Percentiles rank a stretch among this genome's conserved stretches.
Evolutionary conservation across 2,888 invertebrate genomes (phyloP).

Genomic region (Tetragonula carbonaria): DNA sequence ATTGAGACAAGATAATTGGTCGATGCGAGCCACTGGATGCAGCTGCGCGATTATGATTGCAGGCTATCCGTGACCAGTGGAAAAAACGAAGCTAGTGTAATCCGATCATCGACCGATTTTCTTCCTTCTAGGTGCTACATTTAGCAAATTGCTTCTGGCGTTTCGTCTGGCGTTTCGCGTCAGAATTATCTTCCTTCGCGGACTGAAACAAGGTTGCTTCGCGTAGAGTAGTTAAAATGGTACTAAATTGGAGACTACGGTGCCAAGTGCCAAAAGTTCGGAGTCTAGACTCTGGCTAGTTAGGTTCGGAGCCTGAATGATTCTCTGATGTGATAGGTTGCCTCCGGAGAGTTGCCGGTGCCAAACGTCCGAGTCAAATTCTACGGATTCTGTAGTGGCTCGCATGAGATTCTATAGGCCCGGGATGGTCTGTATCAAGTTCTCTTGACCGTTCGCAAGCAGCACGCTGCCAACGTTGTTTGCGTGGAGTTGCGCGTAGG

Average conservation of each 20-base stretch:
- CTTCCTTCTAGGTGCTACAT: conserved; percentile 45
- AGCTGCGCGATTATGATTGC: conserved; percentile 76
- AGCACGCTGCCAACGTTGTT: neutral
- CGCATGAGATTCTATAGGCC: neutral
- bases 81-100: conserved; percentile 66
- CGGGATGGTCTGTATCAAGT: neutral
- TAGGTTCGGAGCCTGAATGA: no score
- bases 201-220: neutral
- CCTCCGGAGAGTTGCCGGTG: neutral
- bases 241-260: neutral
- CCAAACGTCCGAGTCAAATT: neutral
- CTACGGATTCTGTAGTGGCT: neutral
- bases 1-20: conserved; percentile 78
- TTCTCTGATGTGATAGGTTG: neutral
- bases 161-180: neutral
- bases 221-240: no score
- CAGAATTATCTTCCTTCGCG: neutral
- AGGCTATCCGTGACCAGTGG: conserved; percentile 57
- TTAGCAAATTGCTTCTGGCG: conserved; percentile 41
- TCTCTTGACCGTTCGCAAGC: neutral
- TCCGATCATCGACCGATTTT: conserved; percentile 65
- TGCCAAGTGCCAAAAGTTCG: no score
- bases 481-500: no score
- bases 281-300: no score
- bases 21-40: conserved; percentile 65